Conservation (phyloP, 1,140 invertebrate genomes). For the Paralvinella palmiformis region DNA sequence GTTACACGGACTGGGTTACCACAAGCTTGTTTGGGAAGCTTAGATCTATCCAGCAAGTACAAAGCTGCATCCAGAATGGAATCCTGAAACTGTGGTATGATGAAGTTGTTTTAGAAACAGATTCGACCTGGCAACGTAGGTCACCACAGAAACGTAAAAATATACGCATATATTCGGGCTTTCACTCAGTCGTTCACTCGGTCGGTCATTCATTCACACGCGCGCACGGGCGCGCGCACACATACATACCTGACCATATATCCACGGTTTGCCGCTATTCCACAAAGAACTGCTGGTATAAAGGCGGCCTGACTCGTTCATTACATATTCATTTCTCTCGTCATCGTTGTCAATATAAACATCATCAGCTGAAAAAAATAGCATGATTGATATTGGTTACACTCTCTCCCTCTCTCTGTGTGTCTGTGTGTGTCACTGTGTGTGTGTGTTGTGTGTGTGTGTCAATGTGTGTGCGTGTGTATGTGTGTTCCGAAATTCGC, state of each 20-base stretch:
- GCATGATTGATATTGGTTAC: neutral
- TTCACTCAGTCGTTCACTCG: too few relatives aligned
- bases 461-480: neutral
- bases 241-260: constrained; percentile 71
- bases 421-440: neutral
- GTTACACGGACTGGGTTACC: constrained; percentile 66
- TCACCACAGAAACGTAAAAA: too few relatives aligned
- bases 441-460: neutral
- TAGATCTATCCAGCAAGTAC: constrained; percentile 65
- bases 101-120: too few relatives aligned
- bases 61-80: constrained; percentile 78
- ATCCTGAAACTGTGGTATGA: constrained; percentile 52
- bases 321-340: constrained; percentile 74
- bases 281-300: constrained; percentile 71
- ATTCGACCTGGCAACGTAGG: too few relatives aligned
- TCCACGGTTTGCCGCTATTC: constrained; percentile 80
- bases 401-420: neutral
- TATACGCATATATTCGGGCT: too few relatives aligned
- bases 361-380: constrained; percentile 40
- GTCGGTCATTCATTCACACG: too few relatives aligned
- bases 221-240: too few relatives aligned
- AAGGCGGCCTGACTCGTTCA: constrained; percentile 81
- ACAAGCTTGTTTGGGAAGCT: constrained; percentile 61
- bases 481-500: neutral
- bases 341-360: constrained; percentile 63